Evolutionary conservation across 2,113 vertebrate species (phyloP).

Genomic region (Sylvietta virens): DNA sequence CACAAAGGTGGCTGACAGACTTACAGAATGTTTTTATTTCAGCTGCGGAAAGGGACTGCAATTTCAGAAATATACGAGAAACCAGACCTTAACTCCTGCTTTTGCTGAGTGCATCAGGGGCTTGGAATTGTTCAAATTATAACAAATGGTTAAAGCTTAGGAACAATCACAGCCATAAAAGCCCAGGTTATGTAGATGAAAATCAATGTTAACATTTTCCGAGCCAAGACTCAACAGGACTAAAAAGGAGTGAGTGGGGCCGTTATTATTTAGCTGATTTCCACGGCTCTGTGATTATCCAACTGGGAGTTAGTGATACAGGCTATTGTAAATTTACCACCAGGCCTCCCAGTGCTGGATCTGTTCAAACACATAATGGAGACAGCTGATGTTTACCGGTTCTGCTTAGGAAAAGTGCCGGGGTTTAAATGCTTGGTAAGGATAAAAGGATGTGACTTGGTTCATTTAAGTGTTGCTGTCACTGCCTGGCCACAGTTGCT

Average conservation of each 20-base stretch:
- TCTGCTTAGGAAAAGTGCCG: background rate
- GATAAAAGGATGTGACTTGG: background rate
- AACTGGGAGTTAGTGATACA: constrained; percentile 51
- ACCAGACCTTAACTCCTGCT: constrained; percentile 46
- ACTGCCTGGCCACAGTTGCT: background rate
- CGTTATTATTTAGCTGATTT: constrained; percentile 68
- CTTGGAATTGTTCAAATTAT: constrained; percentile 11
- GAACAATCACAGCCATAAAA: constrained; percentile 58
- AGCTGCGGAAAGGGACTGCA: constrained; percentile 4
- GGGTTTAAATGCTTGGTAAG: background rate
- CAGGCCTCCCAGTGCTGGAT: constrained; percentile 26
- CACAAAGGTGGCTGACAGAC: background rate
- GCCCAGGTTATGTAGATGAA: constrained; percentile 62
- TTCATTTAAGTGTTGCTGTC: background rate
- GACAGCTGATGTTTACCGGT: constrained; percentile 24
- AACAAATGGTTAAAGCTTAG: constrained; percentile 65
- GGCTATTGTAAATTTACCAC: constrained; percentile 65
- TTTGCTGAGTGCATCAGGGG: background rate
- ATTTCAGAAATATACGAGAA: constrained; percentile 15
- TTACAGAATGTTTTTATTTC: background rate
- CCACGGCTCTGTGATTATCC: constrained; percentile 59
- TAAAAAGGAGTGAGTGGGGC: constrained; percentile 70
- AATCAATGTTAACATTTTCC: constrained; percentile 67
- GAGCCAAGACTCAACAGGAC: constrained; percentile 59
- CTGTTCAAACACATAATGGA: constrained; percentile 54